Conservation (phyloP, 2,797 vertebrate species). For the Phataginus tricuspis region DNA sequence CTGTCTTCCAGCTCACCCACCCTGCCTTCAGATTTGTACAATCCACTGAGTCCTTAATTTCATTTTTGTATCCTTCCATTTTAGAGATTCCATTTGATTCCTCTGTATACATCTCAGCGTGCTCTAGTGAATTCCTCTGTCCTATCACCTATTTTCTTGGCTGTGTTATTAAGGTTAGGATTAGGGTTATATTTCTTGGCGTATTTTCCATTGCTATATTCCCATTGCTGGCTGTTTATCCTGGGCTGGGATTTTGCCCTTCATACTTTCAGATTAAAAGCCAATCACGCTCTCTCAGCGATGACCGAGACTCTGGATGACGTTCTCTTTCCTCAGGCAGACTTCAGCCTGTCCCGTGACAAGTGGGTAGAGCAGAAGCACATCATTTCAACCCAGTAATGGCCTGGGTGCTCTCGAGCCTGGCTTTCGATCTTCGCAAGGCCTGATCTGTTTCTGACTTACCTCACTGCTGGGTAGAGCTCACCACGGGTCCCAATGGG, state of each 20-base stretch:
- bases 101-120: not conserved
- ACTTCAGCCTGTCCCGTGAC: too few species aligned
- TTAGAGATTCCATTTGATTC: not conserved
- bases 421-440: not conserved
- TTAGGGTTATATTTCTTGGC: not conserved
- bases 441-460: not conserved
- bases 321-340: not conserved
- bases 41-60: not conserved
- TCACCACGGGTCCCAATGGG: not conserved
- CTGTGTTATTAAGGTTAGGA: not conserved
- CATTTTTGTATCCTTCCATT: not conserved
- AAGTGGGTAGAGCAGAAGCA: not conserved
- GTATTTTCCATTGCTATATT: not conserved
- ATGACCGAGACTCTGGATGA: not conserved
- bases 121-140: not conserved
- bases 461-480: not conserved
- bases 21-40: not conserved
- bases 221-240: not conserved
- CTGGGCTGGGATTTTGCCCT: not conserved
- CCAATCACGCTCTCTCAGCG: not conserved
- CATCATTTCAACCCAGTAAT: too few species aligned
- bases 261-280: not conserved
- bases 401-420: accelerated
- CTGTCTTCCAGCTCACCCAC: not conserved
- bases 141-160: not conserved